A percentile compares a stretch with the other conserved stretches of the same genome.
These are phyloP conservation scores for Picus viridis DNA, from an alignment of 2,797 vertebrate species.

Conservation along the genomic window DNA sequence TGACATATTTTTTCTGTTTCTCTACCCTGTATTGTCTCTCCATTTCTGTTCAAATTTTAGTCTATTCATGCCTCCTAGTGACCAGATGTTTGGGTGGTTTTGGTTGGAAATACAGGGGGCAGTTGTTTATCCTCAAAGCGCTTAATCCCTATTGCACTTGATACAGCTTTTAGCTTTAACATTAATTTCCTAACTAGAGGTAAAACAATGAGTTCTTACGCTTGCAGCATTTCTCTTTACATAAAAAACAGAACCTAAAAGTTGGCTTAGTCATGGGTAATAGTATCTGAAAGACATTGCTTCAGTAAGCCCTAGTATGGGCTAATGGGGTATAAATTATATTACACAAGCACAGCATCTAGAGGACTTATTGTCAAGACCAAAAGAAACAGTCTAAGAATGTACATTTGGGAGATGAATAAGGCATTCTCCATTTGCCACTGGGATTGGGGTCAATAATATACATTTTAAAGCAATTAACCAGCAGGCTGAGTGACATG, in stretches of 20 bases:
- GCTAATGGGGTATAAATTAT: constrained; percentile 53
- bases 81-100: not conserved
- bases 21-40: not conserved
- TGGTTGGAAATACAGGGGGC: not conserved
- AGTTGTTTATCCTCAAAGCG: constrained; percentile 38
- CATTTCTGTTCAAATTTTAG: not conserved
- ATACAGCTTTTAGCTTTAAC: constrained; percentile 27
- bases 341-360: constrained; percentile 46
- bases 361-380: constrained; percentile 11
- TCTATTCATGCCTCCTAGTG: not conserved
- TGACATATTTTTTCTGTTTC: not conserved
- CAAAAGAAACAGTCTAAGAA: constrained; percentile 59
- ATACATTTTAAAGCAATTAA: constrained; percentile 69
- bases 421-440: constrained; percentile 40
- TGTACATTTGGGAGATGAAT: constrained; percentile 55
- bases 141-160: constrained; percentile 45
- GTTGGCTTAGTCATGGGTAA: not conserved
- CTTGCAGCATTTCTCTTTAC: not conserved
- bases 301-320: not conserved
- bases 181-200: constrained; percentile 25
- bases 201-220: constrained; percentile 6
- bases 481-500: constrained; percentile 48
- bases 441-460: constrained; percentile 67
- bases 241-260: not conserved
- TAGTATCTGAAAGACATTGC: not conserved